Conservation (phyloP, 2,113 vertebrate genomes). For the Athene cunicularia region DNA sequence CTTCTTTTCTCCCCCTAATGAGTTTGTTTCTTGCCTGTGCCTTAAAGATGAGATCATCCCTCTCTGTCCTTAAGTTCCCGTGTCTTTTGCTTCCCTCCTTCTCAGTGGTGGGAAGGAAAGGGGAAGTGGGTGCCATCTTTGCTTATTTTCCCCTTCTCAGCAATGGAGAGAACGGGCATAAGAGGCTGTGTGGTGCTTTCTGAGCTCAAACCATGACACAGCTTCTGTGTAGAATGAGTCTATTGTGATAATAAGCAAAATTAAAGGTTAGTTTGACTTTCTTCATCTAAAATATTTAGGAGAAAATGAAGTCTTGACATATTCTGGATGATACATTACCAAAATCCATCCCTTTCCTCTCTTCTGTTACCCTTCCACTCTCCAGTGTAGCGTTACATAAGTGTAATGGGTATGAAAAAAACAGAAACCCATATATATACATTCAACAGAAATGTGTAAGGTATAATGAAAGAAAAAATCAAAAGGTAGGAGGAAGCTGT, state of each 20-base stretch:
- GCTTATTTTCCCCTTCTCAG: too few species aligned
- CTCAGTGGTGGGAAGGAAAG: too few species aligned
- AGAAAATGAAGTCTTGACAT: not conserved
- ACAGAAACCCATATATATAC: fast-evolving
- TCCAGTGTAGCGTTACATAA: not conserved
- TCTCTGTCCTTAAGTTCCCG: too few species aligned
- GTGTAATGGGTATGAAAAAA: not conserved
- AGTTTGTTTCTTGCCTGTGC: too few species aligned
- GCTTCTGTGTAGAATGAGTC: not conserved
- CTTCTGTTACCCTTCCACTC: not conserved
- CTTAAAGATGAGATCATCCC: too few species aligned
- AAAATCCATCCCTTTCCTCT: not conserved
- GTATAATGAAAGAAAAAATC: not conserved
- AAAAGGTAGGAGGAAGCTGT: not conserved
- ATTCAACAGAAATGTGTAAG: not conserved
- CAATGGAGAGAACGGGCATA: too few species aligned
- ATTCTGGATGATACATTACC: not conserved
- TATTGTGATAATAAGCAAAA: not conserved
- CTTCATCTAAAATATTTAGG: not conserved
- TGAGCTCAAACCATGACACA: too few species aligned
- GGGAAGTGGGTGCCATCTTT: too few species aligned
- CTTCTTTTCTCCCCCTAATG: too few species aligned
- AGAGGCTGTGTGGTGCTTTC: too few species aligned
- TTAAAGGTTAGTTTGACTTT: not conserved
- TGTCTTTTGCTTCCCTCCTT: too few species aligned